A percentile compares a stretch with the other conserved stretches of the same genome.
Conservation (phyloP, 2,888 invertebrate genomes). For the Heliconius aoede region DNA sequence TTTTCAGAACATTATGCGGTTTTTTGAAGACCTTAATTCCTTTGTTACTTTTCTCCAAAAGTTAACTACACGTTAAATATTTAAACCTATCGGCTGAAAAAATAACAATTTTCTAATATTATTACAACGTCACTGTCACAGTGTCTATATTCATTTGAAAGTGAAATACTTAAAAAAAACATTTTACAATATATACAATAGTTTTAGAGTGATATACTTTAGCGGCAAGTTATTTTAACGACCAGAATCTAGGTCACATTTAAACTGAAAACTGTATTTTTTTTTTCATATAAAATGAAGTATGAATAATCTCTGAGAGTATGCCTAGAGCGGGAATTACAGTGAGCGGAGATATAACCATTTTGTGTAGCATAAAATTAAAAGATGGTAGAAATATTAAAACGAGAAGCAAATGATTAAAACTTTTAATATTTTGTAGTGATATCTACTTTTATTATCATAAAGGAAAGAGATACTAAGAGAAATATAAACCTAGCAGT, state of each 20-base stretch:
- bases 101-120: too few relatives aligned
- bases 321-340: constrained; percentile 31
- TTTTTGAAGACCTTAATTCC: too few relatives aligned
- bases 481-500: neutral
- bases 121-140: too few relatives aligned
- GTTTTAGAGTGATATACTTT: constrained; percentile 25
- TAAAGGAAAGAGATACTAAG: neutral
- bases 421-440: constrained; percentile 1
- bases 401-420: constrained; percentile 14
- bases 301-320: constrained; percentile 33
- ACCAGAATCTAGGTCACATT: constrained; percentile 41
- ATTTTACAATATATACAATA: neutral
- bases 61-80: too few relatives aligned
- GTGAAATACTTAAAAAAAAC: neutral
- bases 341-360: constrained; percentile 27
- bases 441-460: neutral
- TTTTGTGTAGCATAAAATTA: constrained; percentile 28
- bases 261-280: constrained; percentile 29
- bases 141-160: too few relatives aligned
- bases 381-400: constrained; percentile 16
- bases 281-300: constrained; percentile 39
- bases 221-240: constrained; percentile 35
- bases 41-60: too few relatives aligned
- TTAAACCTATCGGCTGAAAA: too few relatives aligned
- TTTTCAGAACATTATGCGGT: too few relatives aligned